Base-by-base conservation (phyloP, 2,888 invertebrate genomes). In the Diarsia brunnea region DNA sequence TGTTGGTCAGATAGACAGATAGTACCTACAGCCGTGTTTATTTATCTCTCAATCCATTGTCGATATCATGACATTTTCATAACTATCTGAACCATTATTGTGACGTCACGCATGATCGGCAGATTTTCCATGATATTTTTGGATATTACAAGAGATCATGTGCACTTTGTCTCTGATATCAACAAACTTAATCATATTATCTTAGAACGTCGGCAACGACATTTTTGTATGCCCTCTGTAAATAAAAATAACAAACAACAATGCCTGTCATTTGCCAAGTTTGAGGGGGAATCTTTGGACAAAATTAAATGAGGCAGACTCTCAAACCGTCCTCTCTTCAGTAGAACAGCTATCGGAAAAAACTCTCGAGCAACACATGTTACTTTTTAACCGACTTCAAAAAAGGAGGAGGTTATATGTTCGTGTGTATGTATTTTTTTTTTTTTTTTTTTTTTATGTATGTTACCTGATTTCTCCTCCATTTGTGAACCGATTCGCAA, bases 11-110 rank as follows among this genome's bases (percentile, higher is more conserved):
- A 49, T n/a, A 66, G 0, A 38, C 8, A 31, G 43, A 31, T 8
- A 69, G 14, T 38, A 19, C n/a, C n/a, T n/a, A n/a, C n/a, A 55
- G 27, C 47, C 24, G 0, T 21, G 21, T 38, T 4, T 0, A 43
- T 49, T 61, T 67, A 79, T 76, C 70, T 55, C 14, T 11, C 19
- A 47, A 76, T 81, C 70, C 31, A 80, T 81, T 81, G 31, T 76
- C 58, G 1, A 64, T 81, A 80, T 76, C 79, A 51, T 67, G 79
- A 81, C 76, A 81, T 47, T n/a, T 65, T 38, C 43, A 45, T 45
- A 63, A 14, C n/a, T 31, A 47, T 60, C 79, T 27, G 77, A 80
- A 67, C 67, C 63, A 67, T 0, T 14, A 1, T 1, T 0, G 16
- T 70, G 63, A 76, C 63, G 76, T 70, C 70, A 76, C 55, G 7